phyloP scores from a whole-genome alignment of 2,888 invertebrate species.

The Mimumesa dahlbomi region DNA sequence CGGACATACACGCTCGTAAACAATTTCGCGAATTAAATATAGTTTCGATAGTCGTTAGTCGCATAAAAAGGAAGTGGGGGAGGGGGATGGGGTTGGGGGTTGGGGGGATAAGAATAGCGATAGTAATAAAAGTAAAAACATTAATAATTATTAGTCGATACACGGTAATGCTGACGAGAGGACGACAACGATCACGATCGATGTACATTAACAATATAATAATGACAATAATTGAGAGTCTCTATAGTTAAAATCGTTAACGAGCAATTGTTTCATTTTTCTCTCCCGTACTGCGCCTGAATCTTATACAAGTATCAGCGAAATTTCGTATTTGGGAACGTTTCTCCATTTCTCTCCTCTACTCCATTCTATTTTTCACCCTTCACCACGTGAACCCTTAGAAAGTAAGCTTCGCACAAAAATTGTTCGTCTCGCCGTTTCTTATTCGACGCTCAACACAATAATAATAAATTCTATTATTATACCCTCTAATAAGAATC shows the following conservation, averaged over 20 bases:
- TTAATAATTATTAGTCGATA: constrained; percentile 48
- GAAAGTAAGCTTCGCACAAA: constrained; percentile 10
- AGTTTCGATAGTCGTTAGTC: constrained; percentile 58
- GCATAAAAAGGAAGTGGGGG: too few relatives aligned
- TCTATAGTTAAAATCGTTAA: constrained; percentile 8
- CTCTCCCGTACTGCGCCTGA: constrained; percentile 4
- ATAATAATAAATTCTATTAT: constrained; percentile 62
- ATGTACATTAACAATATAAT: constrained; percentile 40
- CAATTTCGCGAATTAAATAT: too few relatives aligned
- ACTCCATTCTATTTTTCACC: not conserved
- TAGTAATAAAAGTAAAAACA: constrained; percentile 58
- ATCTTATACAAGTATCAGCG: constrained; percentile 3
- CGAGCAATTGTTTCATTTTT: constrained; percentile 15
- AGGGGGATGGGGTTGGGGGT: too few relatives aligned
- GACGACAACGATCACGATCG: constrained; percentile 54
- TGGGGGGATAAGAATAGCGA: constrained; percentile 45
- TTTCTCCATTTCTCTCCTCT: not conserved
- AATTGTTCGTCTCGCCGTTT: constrained; percentile 57
- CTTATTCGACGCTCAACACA: constrained; percentile 65
- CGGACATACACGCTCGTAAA: too few relatives aligned
- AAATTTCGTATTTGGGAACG: constrained; percentile 28
- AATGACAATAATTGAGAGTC: constrained; percentile 1
- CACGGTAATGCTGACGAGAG: constrained; percentile 54
- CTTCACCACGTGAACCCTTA: not conserved
- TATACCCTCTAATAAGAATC: constrained; percentile 53